These are phyloP conservation scores for Steatocranus sp. DNA, from an alignment of 2,797 vertebrate genomes.

Conservation along the genomic window DNA sequence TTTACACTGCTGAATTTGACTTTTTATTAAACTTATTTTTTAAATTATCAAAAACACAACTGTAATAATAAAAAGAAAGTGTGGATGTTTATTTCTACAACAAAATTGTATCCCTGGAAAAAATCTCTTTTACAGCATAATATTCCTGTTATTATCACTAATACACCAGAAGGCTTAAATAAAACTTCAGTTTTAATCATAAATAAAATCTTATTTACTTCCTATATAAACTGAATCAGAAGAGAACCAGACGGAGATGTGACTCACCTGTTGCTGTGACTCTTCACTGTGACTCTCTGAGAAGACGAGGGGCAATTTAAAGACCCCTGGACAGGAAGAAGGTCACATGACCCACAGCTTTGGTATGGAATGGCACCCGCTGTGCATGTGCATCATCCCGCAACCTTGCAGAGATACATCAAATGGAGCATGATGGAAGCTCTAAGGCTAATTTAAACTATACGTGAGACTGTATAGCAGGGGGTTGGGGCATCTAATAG, in stretches of 20 bases:
- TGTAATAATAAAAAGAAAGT: not conserved
- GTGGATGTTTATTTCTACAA: not conserved
- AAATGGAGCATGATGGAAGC: not conserved
- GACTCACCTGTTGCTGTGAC: constrained; percentile 30
- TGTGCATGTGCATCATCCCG: not conserved
- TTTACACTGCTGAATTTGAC: not conserved
- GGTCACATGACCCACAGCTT: constrained; percentile 18
- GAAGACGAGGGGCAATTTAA: not conserved
- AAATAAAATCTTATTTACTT: not conserved
- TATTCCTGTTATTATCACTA: not conserved
- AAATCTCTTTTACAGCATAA: not conserved
- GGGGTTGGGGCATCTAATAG: not conserved
- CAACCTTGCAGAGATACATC: not conserved
- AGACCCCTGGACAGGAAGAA: not conserved
- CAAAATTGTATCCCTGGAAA: not conserved
- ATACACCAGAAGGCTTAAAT: not conserved
- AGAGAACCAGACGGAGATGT: not conserved
- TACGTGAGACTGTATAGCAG: not conserved
- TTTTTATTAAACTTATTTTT: not conserved
- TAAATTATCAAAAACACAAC: not conserved
- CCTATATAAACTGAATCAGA: not conserved
- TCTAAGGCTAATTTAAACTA: not conserved
- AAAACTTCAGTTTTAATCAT: not conserved
- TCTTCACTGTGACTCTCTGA: not conserved
- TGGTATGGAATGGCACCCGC: not conserved